A percentile compares a stretch with the other conserved stretches of the same genome.
Conservation (phyloP, 1,140 invertebrate genomes). For the Cotesia glomerata region DNA sequence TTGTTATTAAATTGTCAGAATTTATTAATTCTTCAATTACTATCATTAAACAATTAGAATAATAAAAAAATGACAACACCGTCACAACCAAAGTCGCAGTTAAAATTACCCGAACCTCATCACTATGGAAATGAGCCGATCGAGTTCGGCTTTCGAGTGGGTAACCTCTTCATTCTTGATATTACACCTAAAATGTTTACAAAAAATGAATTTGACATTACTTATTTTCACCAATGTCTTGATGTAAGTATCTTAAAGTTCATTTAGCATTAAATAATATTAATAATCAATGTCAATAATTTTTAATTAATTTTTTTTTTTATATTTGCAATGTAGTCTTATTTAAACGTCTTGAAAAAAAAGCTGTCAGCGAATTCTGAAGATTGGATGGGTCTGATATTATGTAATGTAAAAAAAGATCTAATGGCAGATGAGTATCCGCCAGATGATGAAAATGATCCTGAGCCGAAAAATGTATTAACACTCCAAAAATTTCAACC, state of each 20-base stretch:
- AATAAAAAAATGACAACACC: neutral
- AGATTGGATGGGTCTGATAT: slow-evolving; percentile 44
- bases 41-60: too few species aligned
- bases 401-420: slow-evolving; percentile 39
- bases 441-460: slow-evolving; percentile 21
- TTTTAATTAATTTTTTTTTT: neutral
- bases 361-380: slow-evolving; percentile 39
- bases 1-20: too few species aligned
- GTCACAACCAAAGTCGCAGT: neutral
- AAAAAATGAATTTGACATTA: neutral
- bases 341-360: slow-evolving; percentile 31
- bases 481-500: slow-evolving; percentile 22
- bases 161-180: slow-evolving; percentile 6
- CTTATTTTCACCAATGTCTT: slow-evolving; percentile 7
- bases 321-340: neutral
- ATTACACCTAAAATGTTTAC: neutral
- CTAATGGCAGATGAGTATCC: slow-evolving; percentile 25
- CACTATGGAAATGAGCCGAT: neutral
- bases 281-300: neutral
- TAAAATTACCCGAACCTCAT: neutral
- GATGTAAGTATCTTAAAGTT: neutral
- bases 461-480: neutral
- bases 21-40: too few species aligned
- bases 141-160: neutral
- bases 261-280: neutral